phyloP scores from a whole-genome alignment of 1,140 invertebrate species.

The Chironomus striatipennis region DNA sequence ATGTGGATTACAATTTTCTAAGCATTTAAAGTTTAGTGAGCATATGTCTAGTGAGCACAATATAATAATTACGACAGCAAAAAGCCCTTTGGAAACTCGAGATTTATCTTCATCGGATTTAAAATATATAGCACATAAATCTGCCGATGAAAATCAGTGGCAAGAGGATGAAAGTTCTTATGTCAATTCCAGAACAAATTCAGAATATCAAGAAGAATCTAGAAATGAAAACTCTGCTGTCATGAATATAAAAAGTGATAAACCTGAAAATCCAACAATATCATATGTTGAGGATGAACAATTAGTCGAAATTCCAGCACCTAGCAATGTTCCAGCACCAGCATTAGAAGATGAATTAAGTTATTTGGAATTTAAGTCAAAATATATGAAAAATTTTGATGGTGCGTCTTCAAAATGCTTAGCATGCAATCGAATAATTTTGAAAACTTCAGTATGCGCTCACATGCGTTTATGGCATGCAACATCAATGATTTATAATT shows the following conservation, averaged over 20 bases:
- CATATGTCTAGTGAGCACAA: background rate
- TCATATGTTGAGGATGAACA: background rate
- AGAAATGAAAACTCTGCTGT: too few species aligned
- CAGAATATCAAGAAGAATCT: background rate
- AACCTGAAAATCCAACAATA: background rate
- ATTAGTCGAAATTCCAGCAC: background rate
- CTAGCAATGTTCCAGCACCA: background rate
- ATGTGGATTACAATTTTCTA: background rate
- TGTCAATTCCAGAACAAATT: background rate
- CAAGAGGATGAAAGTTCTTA: background rate
- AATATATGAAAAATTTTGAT: background rate
- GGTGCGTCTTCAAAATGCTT: background rate
- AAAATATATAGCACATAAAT: background rate
- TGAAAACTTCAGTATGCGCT: background rate
- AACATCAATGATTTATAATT: background rate
- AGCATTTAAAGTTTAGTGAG: background rate
- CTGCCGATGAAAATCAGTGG: background rate
- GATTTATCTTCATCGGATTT: background rate
- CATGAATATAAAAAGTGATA: too few species aligned
- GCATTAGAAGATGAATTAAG: background rate
- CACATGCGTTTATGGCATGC: slow-evolving; percentile 2
- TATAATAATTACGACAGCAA: background rate
- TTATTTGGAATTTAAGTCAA: background rate
- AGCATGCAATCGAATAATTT: background rate
- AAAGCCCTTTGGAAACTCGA: background rate